Evolutionary conservation across 2,113 vertebrate species (phyloP), one percentile per base, ranked within the genome.

Genomic region (Rhinoptilus africanus): DNA sequence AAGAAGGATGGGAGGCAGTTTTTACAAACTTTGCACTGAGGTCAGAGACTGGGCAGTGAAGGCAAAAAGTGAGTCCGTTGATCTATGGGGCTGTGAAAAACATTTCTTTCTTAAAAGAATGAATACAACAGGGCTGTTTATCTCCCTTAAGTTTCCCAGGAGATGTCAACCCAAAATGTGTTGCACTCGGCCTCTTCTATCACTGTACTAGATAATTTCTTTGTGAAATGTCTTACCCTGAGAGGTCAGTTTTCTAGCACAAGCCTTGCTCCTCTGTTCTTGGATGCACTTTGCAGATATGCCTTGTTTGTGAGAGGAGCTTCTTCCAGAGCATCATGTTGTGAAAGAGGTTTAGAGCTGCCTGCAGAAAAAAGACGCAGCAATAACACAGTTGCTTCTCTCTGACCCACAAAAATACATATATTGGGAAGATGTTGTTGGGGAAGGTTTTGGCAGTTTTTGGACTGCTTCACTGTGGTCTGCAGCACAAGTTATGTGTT

Each of bases 101-200:
- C 48, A 50, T 74, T 74, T 77, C 18, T 63, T 83, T 75, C 59
- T 41, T 63, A 72, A 86, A 84, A 95, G 83, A 86, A 68, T 37
- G 30, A 76, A 80, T 91, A 39, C 75, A 80, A 91, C 60, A 74
- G 83, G 56, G 30, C 73, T 86, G 57, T 90, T 96, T 92, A 78
- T 93, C 94, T 87, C 73, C 56, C 41, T 86, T 91, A 93, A 75
- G 73, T 93, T 93, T 95, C 88, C 48, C 86, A 47, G 77, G 80
- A 89, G 74, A 75, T 85, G 47, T 37, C 57, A 95, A 88, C 39
- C 1, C 69, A 59, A 92, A 89, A n/a, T 56, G 27, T 7, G 6
- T 85, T 79, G 57, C 13, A 11, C 39, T 85, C 59, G 53, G 67
- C 53, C 39, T 79, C 67, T 83, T 84, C 43, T 69, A 3, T 89